Percentiles rank a stretch among this genome's conserved stretches.
phyloP scores from a whole-genome alignment of 2,797 vertebrate species.

The Distichodus sexfasciatus region DNA sequence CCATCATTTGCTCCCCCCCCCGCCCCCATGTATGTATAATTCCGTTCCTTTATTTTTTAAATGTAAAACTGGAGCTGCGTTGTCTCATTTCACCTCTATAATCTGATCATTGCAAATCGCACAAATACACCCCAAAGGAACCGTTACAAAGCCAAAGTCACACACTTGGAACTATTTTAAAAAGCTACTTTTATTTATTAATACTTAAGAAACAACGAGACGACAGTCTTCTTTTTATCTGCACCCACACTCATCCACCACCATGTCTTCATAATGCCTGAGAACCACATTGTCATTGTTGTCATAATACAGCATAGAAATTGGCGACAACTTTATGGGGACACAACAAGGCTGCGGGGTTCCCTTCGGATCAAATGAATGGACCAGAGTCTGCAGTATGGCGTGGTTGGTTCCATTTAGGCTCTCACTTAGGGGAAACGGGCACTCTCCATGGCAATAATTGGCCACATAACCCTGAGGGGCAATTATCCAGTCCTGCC shows the following conservation, averaged over 20 bases:
- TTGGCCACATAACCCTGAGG: conserved; percentile 95
- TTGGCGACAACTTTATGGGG: conserved; percentile 85
- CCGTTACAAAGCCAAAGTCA: too few species aligned
- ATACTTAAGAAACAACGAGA: background rate
- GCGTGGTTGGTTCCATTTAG: conserved; percentile 90
- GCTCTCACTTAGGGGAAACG: conserved; percentile 83
- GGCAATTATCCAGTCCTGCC: conserved; percentile 96
- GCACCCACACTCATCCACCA: conserved; percentile 94
- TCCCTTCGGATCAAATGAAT: conserved; percentile 77
- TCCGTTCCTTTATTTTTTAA: too few species aligned
- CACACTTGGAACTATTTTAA: background rate
- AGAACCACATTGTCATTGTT: conserved; percentile 95
- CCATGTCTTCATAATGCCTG: conserved; percentile 93
- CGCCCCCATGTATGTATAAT: too few species aligned
- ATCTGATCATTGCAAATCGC: too few species aligned
- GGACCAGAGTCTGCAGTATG: conserved; percentile 89
- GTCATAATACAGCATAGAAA: conserved; percentile 94
- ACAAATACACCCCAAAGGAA: too few species aligned
- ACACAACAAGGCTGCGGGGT: conserved; percentile 90
- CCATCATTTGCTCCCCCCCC: too few species aligned
- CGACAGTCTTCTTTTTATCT: conserved; percentile 62
- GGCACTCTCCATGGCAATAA: conserved; percentile 89
- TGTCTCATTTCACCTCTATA: too few species aligned
- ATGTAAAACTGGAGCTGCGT: too few species aligned
- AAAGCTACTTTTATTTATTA: conserved; percentile 19